A percentile compares a stretch with the other conserved stretches of the same genome.
Evolutionary conservation across 2,888 invertebrate species (phyloP).

Genomic region (Eucriotettix oculatus): DNA sequence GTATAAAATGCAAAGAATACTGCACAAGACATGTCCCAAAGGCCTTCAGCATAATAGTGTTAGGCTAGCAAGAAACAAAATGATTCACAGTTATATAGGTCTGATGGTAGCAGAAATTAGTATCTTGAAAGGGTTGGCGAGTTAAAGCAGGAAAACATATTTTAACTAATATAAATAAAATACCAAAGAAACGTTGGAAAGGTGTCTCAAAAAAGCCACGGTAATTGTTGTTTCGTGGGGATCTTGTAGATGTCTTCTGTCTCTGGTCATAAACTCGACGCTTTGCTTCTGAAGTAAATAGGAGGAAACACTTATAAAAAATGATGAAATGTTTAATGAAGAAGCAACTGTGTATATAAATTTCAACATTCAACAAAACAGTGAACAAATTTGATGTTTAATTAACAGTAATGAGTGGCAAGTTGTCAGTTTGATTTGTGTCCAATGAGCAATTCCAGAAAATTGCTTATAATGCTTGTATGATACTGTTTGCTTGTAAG

Average conservation of each 20-base stretch:
- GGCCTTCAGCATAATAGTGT: background rate
- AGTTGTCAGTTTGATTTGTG: too few relatives aligned
- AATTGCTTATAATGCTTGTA: too few relatives aligned
- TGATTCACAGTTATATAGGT: background rate
- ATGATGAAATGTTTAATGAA: too few relatives aligned
- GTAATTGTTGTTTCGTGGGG: slow-evolving; percentile 12
- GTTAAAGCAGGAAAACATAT: background rate
- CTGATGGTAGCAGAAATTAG: background rate
- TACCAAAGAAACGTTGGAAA: slow-evolving; percentile 80
- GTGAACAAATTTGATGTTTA: too few relatives aligned
- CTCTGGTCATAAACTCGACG: slow-evolving; percentile 30
- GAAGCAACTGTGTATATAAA: too few relatives aligned
- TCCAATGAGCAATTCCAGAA: too few relatives aligned
- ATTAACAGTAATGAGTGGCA: too few relatives aligned
- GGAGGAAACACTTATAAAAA: background rate
- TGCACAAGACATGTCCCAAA: too few relatives aligned
- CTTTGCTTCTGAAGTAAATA: slow-evolving; percentile 17
- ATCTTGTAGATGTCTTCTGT: slow-evolving; percentile 20
- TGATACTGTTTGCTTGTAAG: too few relatives aligned
- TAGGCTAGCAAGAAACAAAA: background rate
- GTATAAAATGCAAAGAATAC: too few relatives aligned
- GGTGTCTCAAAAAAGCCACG: slow-evolving; percentile 57
- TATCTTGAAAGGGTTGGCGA: background rate
- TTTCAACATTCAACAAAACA: too few relatives aligned
- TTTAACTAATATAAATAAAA: background rate